Evolutionary conservation across 2,797 vertebrate species (phyloP), one percentile per base, ranked within the genome.

Genomic region (Urocyon cinereoargenteus): DNA sequence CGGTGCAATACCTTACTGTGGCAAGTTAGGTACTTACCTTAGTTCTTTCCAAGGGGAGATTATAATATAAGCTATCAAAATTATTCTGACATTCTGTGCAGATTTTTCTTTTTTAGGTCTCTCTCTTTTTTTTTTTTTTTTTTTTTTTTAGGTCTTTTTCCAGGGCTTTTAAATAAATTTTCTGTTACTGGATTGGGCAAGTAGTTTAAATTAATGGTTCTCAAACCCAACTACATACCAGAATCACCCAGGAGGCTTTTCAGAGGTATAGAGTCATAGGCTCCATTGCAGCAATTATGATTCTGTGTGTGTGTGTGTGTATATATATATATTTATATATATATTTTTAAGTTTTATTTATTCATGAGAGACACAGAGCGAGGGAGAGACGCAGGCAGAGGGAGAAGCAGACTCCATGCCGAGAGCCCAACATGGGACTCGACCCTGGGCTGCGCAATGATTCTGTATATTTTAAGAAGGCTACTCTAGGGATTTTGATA

Each of bases 91-190:
- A 11, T 77, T 91, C 31, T 68, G 24, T 51, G 31, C 88, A 75
- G 15, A 3, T 64, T 92, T 91, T 94, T 61, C 70, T 61, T 62
- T 62, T 59, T 91, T 70, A n/a, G 12, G 40, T 93, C 61, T 73
- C 26, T 89, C 49, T 79, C 45, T 40, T 45, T 7, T 45, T 7
- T 45, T 7, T 45, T 6, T 40, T 1, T 40, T 86, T 91, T 91
- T 61, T 57, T 61, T 62, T 62, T 45, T 59, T 91, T 64, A n/a
- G 15, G 40, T 93, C 72, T 73, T 22, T 86, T 55, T 79, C 45
- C 24, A 49, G 45, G 91, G 45, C 62, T 91, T 75, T 94, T 64
- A 93, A 78, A 87, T 90, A 78, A 78, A 72, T 26, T 40, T 85
- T 90, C 75, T 79, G 36, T 36, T 88, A 22, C n/a, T 86, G 5